Evolutionary conservation across 2,797 vertebrate species (phyloP), one percentile per base, ranked within the genome.

Genomic region (Telmatherina bonti): DNA sequence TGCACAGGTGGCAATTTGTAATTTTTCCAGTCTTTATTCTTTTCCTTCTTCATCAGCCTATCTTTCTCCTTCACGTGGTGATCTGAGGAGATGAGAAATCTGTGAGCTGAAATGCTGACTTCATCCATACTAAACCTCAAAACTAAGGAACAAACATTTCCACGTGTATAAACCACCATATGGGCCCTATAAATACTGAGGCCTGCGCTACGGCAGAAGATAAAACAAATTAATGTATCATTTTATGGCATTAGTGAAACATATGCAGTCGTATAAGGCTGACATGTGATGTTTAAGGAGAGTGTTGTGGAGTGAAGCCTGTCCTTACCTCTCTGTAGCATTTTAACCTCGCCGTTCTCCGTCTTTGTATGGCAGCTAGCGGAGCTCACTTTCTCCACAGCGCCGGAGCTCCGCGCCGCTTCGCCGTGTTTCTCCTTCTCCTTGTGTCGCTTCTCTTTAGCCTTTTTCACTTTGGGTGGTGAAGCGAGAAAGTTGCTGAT

Each of bases 281-380:
- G 45, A 13, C 24, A 55, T 67, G 1, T 11, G 4, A 0, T 0
- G 0, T 4, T 13, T 2, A 3, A 1, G 10, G 2, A 0, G 31
- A 15, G 71, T 1, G 20, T 2, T 0, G 61, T 0, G 1, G 31
- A 0, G 65, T 27, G 62, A 58, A n/a, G 67, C 15, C 26, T 29
- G 63, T 84, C 94, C 84, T n/a, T 93, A 96, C 95, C 96, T 95
- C 93, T 93, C 81, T 89, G 93, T 55, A 80, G 88, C 85, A 70
- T 86, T 91, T 94, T 95, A 93, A 93, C 83, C 77, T 96, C 95
- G 47, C 96, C 96, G 93, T 97, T 97, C 92, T 98, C 96, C 86
- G 95, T 96, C 92, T 94, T 94, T 91, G 93, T 92, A 90, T 87
- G 89, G 89, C 90, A 92, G 89, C 92, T 89, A 90, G 88, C 90